phyloP scores from a whole-genome alignment of 2,888 invertebrate species.

The Epirrhoe tristata region DNA sequence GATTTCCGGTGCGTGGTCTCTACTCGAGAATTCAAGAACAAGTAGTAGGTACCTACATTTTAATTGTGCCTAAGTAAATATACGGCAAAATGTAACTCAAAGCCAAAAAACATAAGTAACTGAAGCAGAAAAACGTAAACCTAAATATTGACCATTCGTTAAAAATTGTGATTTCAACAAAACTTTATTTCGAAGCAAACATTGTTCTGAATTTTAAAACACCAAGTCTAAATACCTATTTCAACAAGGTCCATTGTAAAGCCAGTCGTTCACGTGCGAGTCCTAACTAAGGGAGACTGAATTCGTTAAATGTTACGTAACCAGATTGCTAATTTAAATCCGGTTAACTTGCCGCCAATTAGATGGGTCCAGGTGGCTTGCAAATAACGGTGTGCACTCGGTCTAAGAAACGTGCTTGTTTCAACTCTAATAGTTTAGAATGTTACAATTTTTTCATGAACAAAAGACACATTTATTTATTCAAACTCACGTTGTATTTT shows the following conservation, averaged over 20 bases:
- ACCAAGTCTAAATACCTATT: conserved; percentile 30
- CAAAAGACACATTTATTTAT: too few relatives aligned
- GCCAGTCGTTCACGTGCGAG: conserved; percentile 55
- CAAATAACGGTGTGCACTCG: conserved; percentile 36
- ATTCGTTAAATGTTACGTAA: conserved; percentile 78
- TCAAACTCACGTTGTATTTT: too few relatives aligned
- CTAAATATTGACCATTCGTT: background rate
- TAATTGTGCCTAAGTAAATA: background rate
- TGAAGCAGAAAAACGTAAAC: background rate
- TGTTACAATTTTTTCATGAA: background rate
- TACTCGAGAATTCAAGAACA: too few relatives aligned
- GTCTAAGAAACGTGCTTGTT: conserved; percentile 36
- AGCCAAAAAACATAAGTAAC: background rate
- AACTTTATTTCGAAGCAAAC: background rate
- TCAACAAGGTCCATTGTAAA: conserved; percentile 44
- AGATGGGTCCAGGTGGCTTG: conserved; percentile 64
- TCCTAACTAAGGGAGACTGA: conserved; percentile 69
- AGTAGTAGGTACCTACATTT: too few relatives aligned
- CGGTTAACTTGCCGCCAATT: conserved; percentile 73
- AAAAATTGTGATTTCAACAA: background rate
- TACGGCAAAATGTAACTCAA: background rate
- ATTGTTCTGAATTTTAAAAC: conserved; percentile 13
- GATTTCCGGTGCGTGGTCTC: too few relatives aligned
- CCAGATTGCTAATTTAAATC: conserved; percentile 77
- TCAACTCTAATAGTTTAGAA: conserved; percentile 7